phyloP scores from a whole-genome alignment of 2,113 vertebrate genomes.

The Ia io region DNA sequence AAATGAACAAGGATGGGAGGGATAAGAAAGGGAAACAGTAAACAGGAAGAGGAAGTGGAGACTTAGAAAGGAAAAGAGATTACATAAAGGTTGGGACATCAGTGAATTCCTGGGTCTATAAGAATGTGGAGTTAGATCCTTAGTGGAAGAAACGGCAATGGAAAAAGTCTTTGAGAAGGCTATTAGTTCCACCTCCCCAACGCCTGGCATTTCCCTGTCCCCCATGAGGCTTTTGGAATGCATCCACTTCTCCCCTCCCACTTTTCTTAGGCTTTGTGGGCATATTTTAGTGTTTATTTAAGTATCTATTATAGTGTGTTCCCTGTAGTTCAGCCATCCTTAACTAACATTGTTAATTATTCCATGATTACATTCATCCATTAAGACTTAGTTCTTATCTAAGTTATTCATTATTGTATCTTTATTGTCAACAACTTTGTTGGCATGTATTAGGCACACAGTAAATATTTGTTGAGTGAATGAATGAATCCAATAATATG shows the following conservation, averaged over 20 bases:
- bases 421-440: neutral
- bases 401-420: neutral
- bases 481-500: neutral
- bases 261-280: neutral
- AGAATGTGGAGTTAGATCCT: neutral
- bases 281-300: neutral
- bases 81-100: neutral
- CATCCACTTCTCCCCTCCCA: neutral
- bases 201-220: neutral
- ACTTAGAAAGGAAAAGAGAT: neutral
- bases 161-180: neutral
- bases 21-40: neutral
- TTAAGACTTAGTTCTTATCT: slow-evolving; percentile 5
- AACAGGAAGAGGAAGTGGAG: neutral
- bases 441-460: neutral
- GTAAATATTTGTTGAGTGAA: neutral
- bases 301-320: neutral
- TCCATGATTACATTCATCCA: neutral
- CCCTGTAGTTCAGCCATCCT: neutral
- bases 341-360: neutral
- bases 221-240: neutral
- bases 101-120: neutral
- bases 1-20: neutral
- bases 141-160: neutral
- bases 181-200: neutral